phyloP scores from a whole-genome alignment of 2,888 invertebrate species.

The Aricia artaxerxes region DNA sequence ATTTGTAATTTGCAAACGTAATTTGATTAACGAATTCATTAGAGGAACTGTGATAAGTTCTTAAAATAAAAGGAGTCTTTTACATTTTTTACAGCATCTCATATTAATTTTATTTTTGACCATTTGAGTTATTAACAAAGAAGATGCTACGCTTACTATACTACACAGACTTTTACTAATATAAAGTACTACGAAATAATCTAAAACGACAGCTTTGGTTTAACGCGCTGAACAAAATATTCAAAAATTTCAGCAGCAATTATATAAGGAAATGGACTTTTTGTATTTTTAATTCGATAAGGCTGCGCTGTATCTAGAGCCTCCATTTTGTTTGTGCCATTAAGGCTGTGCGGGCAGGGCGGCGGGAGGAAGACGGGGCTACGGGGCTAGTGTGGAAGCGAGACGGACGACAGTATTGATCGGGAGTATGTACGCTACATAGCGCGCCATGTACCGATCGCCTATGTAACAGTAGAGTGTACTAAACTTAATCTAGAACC shows the following conservation, averaged over 20 bases:
- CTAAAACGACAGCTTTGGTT: too few relatives aligned
- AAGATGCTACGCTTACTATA: too few relatives aligned
- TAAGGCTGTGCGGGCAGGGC: slow-evolving; percentile 36
- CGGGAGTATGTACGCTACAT: neutral
- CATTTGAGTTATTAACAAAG: too few relatives aligned
- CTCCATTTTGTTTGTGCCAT: neutral
- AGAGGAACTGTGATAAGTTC: too few relatives aligned
- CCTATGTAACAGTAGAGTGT: neutral
- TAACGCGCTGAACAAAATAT: too few relatives aligned
- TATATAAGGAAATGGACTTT: neutral
- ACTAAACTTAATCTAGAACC: neutral
- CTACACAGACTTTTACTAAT: too few relatives aligned
- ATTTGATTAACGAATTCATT: too few relatives aligned
- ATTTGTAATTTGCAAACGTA: too few relatives aligned
- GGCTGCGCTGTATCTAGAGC: neutral
- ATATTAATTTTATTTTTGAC: too few relatives aligned
- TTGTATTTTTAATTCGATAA: neutral
- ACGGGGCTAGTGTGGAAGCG: slow-evolving; percentile 25
- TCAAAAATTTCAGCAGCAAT: neutral
- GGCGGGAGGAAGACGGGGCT: slow-evolving; percentile 34
- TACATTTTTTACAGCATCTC: too few relatives aligned
- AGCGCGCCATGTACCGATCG: neutral
- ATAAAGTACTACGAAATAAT: too few relatives aligned
- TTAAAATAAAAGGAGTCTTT: too few relatives aligned
- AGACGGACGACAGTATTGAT: slow-evolving; percentile 39